Evolutionary conservation across 2,888 invertebrate genomes (phyloP), one percentile per base, ranked within the genome.

Genomic region (Onthophagus sagittarius): DNA sequence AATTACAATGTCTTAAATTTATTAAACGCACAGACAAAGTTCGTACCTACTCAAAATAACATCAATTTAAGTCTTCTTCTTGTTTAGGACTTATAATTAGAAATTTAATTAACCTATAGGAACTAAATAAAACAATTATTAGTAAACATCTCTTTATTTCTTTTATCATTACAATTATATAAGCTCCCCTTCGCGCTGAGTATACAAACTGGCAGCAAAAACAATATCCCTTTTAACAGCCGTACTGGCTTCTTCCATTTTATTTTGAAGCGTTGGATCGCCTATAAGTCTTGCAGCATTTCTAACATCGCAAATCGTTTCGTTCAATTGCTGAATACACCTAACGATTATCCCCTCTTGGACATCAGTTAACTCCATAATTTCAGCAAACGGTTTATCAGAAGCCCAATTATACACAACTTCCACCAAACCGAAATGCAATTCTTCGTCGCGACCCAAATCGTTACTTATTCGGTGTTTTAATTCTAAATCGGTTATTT

Each of bases 271-370:
- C 9, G 93, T 92, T 0, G 97, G 95, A 85, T 99, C 96, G 0
- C 99, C 99, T 75, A 98, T 95, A 39, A 96, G 93, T 75, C 93
- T 90, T 0, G 98, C 97, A 0, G 98, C 98, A 79, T 96, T 95
- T 82, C 94, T 92, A 0, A 99, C 96, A 84, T 98, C 88, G 64
- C 92, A 89, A 78, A 98, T 89, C 0, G 92, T 92, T 88, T 99
- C 99, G 83, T 98, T 95, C 62, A 99, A 85, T 81, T 99, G 94
- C 83, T 99, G 99, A 77, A 99, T 99, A 82, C 97, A 97, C 70
- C 98, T 89, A 0, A 99, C 99, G 79, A 99, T 98, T 76, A 98
- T 95, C 0, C 99, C 99, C 84, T 99, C 99, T 83, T 99, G 98
- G 0, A 98, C 93, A 76, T 97, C 95, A 0, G 98, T 98, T 72